phyloP scores from a whole-genome alignment of 2,797 vertebrate species.

The Heterohyrax brucei region DNA sequence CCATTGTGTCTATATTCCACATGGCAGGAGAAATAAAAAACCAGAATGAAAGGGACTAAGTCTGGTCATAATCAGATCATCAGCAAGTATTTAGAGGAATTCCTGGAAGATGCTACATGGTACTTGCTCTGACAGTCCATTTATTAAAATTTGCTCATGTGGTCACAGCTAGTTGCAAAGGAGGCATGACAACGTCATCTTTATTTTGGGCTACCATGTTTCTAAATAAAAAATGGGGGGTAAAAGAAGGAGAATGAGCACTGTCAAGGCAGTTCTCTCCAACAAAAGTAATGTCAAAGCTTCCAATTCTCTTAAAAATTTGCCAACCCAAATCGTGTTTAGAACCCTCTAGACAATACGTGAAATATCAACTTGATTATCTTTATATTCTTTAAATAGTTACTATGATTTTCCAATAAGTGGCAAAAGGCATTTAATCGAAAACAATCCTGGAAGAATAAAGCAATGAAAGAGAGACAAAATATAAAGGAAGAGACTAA shows the following conservation, averaged over 20 bases:
- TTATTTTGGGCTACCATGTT: neutral
- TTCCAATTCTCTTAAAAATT: neutral
- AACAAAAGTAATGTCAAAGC: neutral
- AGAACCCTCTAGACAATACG: neutral
- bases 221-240: neutral
- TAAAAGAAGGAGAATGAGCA: neutral
- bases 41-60: neutral
- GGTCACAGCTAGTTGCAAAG: neutral
- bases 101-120: neutral
- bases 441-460: neutral
- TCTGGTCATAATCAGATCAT: neutral
- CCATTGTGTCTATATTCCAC: neutral
- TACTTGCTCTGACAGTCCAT: neutral
- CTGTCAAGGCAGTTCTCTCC: fast-evolving
- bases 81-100: neutral
- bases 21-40: neutral
- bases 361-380: neutral
- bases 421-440: neutral
- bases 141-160: neutral
- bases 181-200: neutral
- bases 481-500: neutral
- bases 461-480: neutral
- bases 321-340: neutral
- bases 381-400: neutral
- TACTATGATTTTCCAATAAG: slow-evolving; percentile 1